Conservation (phyloP, 2,797 vertebrate species). For the Muscicapa comitata region DNA sequence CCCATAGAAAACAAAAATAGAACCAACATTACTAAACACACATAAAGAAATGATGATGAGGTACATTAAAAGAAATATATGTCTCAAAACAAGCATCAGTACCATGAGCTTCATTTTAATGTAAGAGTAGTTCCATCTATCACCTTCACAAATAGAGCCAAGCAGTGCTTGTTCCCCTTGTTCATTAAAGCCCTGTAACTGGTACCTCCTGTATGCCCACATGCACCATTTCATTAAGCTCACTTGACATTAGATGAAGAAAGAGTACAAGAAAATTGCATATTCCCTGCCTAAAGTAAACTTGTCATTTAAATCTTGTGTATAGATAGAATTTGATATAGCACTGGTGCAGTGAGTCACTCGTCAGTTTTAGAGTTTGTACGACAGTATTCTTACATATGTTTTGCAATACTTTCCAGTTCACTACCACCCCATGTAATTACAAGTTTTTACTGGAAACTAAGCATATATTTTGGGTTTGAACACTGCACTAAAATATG, state of each 20-base stretch:
- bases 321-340: constrained; percentile 64
- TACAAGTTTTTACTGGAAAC: constrained; percentile 48
- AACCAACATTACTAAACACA: neutral
- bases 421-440: constrained; percentile 44
- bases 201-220: constrained; percentile 52
- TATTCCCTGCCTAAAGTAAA: constrained; percentile 57
- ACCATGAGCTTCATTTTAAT: neutral
- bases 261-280: constrained; percentile 65
- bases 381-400: constrained; percentile 61
- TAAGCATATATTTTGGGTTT: constrained; percentile 14
- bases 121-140: neutral
- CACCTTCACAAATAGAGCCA: neutral
- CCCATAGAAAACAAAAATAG: neutral
- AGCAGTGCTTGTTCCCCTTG: neutral
- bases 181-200: constrained; percentile 50
- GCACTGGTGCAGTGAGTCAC: constrained; percentile 41
- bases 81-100: neutral
- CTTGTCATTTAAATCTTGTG: constrained; percentile 54
- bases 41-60: neutral
- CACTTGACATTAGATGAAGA: constrained; percentile 54
- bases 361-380: constrained; percentile 60
- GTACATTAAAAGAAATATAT: neutral
- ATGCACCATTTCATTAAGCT: constrained; percentile 51
- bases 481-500: neutral
- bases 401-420: constrained; percentile 65